Conservation (phyloP, 2,797 vertebrate species). For the Garrulus glandarius region DNA sequence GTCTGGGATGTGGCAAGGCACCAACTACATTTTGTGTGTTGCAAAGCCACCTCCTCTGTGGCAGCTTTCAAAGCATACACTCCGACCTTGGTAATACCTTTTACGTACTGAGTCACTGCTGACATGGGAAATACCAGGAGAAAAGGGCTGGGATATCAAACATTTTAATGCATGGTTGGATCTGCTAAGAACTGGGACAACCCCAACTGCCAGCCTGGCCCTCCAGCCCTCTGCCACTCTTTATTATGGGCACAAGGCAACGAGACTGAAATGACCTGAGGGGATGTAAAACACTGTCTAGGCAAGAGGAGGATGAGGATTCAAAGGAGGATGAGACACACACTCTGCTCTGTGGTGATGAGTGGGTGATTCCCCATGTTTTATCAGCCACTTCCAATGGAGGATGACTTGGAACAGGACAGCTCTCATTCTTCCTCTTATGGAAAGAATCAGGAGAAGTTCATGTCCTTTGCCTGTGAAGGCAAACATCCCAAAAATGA, state of each 20-base stretch:
- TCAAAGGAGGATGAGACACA: neutral
- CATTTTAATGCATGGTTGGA: neutral
- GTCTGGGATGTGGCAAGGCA: slow-evolving; percentile 33
- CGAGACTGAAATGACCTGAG: rapidly evolving
- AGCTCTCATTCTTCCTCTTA: neutral
- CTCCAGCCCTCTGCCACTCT: neutral
- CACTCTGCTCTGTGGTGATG: rapidly evolving
- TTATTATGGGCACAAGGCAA: neutral
- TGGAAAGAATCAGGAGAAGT: neutral
- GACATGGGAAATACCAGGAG: neutral
- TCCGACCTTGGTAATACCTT: neutral
- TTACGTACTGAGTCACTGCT: neutral
- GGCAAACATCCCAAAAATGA: neutral
- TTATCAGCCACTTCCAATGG: neutral
- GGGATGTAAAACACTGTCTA: neutral
- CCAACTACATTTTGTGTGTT: slow-evolving; percentile 10
- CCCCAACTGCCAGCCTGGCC: neutral
- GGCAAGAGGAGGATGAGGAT: neutral
- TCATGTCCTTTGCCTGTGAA: neutral
- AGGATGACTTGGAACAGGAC: neutral
- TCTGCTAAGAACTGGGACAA: neutral
- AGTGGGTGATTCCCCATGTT: neutral
- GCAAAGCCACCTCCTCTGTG: slow-evolving; percentile 25
- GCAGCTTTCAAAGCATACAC: slow-evolving; percentile 22
- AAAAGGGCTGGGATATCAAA: neutral